These are phyloP conservation scores for Sitodiplosis mosellana DNA, from an alignment of 1,140 invertebrate species.

Conservation along the genomic window DNA sequence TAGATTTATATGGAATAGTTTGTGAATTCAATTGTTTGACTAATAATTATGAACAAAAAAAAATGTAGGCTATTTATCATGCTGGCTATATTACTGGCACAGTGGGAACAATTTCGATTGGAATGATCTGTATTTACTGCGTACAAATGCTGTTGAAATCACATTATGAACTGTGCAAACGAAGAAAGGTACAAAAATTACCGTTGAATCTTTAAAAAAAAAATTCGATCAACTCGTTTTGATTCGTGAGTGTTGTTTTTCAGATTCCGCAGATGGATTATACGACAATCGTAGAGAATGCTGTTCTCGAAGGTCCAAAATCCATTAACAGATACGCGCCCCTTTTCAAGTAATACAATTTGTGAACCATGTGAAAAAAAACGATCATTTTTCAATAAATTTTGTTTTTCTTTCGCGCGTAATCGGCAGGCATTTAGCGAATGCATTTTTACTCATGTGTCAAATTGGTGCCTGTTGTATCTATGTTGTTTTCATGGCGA, in stretches of 20 bases:
- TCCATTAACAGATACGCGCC: conserved; percentile 36
- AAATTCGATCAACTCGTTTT: background rate
- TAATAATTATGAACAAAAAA: conserved; percentile 54
- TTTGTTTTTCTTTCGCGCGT: no score
- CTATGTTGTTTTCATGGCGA: conserved; percentile 68
- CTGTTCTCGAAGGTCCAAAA: conserved; percentile 44
- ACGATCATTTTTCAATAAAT: background rate
- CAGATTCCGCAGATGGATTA: conserved; percentile 48
- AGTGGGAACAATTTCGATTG: conserved; percentile 47
- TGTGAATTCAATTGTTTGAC: no score
- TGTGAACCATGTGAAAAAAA: background rate
- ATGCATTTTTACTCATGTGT: conserved; percentile 57
- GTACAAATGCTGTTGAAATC: conserved; percentile 53
- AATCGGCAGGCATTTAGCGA: conserved; percentile 34
- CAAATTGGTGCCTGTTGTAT: conserved; percentile 79
- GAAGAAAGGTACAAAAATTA: conserved; percentile 27
- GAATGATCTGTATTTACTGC: conserved; percentile 57
- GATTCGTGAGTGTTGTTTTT: conserved; percentile 4
- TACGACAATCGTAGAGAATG: conserved; percentile 45
- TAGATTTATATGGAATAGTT: no score
- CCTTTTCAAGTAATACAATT: conserved; percentile 35
- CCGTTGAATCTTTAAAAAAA: background rate
- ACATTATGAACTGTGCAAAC: conserved; percentile 48
- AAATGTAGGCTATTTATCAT: conserved; percentile 67
- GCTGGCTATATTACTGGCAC: conserved; percentile 51